These are phyloP conservation scores for Hoplostethus atlanticus DNA, from an alignment of 2,797 vertebrate species.

Conservation along the genomic window DNA sequence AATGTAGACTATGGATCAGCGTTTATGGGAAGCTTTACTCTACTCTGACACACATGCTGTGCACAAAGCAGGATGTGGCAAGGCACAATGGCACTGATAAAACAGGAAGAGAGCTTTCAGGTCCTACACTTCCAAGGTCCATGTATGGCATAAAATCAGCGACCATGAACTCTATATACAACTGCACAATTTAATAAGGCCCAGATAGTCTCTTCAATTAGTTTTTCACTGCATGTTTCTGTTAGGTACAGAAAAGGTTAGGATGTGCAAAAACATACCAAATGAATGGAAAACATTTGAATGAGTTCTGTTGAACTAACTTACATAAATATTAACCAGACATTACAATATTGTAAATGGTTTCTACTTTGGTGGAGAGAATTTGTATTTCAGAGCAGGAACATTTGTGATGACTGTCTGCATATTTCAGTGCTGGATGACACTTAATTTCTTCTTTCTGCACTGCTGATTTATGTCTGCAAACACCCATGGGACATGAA, in stretches of 20 bases:
- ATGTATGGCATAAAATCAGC: constrained; percentile 13
- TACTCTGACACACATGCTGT: constrained; percentile 25
- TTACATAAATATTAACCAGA: neutral
- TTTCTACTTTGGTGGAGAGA: too few relatives aligned
- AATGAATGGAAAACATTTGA: too few relatives aligned
- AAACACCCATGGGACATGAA: constrained; percentile 16
- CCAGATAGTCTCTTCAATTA: neutral
- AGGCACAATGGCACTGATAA: constrained; percentile 54
- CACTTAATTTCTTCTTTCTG: constrained; percentile 3
- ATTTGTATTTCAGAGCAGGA: too few relatives aligned
- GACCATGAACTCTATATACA: neutral
- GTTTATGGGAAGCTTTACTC: constrained; percentile 42
- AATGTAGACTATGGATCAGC: constrained; percentile 14
- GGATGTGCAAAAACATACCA: neutral
- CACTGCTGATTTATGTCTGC: constrained; percentile 31
- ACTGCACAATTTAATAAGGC: too few relatives aligned
- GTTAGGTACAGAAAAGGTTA: neutral
- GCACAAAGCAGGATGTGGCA: constrained; percentile 64
- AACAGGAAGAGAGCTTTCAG: constrained; percentile 63
- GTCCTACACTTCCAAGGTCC: constrained; percentile 48
- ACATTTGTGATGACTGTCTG: constrained; percentile 2
- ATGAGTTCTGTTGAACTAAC: too few relatives aligned
- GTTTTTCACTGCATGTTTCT: neutral
- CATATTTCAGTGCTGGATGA: constrained; percentile 15
- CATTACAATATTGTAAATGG: neutral